Evolutionary conservation across 2,797 vertebrate genomes (phyloP).

Genomic region (Microcaecilia unicolor): DNA sequence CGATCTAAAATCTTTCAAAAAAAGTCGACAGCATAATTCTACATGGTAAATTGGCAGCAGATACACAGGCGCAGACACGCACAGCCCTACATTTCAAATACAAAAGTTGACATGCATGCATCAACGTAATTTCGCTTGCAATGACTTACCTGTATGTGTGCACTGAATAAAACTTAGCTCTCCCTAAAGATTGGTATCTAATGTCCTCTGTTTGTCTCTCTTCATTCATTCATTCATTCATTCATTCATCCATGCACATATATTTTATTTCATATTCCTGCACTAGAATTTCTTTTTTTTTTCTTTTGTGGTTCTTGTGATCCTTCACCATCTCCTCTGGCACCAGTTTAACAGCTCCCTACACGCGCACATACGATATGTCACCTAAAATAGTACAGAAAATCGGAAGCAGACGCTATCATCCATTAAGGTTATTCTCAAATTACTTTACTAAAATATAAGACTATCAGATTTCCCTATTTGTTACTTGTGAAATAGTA

Average conservation of each 20-base stretch:
- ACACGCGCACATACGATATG: slow-evolving; percentile 43
- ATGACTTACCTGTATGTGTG: slow-evolving; percentile 30
- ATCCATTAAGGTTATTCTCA: slow-evolving; percentile 5
- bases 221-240: no score
- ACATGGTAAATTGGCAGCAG: no score
- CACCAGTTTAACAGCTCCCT: slow-evolving; percentile 48
- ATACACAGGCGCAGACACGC: not conserved
- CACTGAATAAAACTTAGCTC: slow-evolving; percentile 11
- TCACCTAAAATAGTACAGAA: slow-evolving; percentile 13
- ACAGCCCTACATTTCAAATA: slow-evolving; percentile 14
- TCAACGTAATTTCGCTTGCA: slow-evolving; percentile 26
- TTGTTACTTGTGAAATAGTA: no score
- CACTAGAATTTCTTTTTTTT: no score
- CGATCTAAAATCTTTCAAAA: no score
- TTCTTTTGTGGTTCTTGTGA: not conserved
- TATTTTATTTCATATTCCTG: no score
- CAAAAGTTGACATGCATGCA: slow-evolving; percentile 7
- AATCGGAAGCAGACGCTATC: not conserved
- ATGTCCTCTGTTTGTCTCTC: no score
- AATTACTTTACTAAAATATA: no score
- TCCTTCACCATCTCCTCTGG: slow-evolving; percentile 24
- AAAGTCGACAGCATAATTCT: no score
- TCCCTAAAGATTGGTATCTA: slow-evolving; percentile 6
- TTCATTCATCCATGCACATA: no score
- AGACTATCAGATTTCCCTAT: no score